phyloP scores from a whole-genome alignment of 2,797 vertebrate genomes.

The Diceros bicornis region DNA sequence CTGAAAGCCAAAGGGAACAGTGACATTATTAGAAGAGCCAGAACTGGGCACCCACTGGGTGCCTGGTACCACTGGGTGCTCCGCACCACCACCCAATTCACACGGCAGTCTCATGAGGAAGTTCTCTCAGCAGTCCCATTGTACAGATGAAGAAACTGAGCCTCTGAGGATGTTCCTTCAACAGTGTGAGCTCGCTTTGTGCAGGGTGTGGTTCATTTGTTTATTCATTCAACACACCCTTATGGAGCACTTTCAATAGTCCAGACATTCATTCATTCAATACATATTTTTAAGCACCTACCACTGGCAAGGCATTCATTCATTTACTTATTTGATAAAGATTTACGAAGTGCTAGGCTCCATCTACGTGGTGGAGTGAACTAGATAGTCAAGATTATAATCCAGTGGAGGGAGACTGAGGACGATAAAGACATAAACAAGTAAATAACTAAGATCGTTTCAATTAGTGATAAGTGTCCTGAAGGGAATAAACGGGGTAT shows the following conservation, averaged over 20 bases:
- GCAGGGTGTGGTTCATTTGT: fast-evolving
- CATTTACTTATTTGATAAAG: not conserved
- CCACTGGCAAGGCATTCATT: not conserved
- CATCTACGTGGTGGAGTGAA: not conserved
- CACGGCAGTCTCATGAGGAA: fast-evolving
- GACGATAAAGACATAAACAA: not conserved
- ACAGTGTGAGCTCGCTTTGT: fast-evolving
- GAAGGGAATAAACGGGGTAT: not conserved
- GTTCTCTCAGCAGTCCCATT: fast-evolving
- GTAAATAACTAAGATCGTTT: not conserved
- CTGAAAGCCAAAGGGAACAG: conserved; percentile 88
- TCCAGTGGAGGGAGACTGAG: not conserved
- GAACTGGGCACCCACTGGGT: fast-evolving
- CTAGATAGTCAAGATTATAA: not conserved
- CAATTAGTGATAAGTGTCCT: fast-evolving
- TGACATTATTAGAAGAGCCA: not conserved
- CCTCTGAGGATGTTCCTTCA: fast-evolving
- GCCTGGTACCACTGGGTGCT: fast-evolving
- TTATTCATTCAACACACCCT: not conserved
- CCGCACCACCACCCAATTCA: fast-evolving
- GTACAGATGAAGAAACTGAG: not conserved
- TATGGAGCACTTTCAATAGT: not conserved
- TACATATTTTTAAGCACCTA: not conserved
- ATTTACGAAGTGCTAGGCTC: not conserved
- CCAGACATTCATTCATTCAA: not conserved